These are phyloP conservation scores for Eurois occulta DNA, from an alignment of 2,888 invertebrate genomes.

Conservation along the genomic window DNA sequence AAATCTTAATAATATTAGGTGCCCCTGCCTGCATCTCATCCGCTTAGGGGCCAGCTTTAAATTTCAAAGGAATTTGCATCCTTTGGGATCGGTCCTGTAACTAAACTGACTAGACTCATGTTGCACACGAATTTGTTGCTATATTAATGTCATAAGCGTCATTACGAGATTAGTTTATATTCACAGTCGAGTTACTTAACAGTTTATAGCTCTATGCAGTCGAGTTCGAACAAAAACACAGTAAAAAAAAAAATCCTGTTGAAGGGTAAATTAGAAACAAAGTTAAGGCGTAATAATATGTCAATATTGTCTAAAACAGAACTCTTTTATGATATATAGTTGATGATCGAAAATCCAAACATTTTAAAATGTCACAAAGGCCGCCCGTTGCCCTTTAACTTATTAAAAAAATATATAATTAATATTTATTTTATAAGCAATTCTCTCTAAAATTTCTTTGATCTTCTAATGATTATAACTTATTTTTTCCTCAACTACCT, in stretches of 20 bases:
- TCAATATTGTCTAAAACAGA: not conserved
- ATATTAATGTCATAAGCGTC: not conserved
- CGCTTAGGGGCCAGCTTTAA: constrained; percentile 40
- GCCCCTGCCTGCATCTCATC: constrained; percentile 22
- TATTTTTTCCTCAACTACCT: not conserved
- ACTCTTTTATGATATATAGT: not conserved
- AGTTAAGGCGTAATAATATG: not conserved
- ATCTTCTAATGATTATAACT: not conserved
- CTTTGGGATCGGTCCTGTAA: constrained; percentile 29
- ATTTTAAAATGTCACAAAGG: not conserved
- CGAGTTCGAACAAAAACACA: not conserved
- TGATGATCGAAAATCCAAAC: not conserved
- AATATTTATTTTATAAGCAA: not conserved
- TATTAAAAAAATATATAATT: not conserved
- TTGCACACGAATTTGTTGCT: constrained; percentile 24
- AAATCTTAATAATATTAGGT: constrained; percentile 29
- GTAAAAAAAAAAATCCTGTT: not conserved
- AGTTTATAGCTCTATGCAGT: not conserved
- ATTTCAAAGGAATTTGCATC: constrained; percentile 41
- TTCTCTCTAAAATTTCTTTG: not conserved
- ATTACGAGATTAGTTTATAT: not conserved
- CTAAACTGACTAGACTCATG: constrained; percentile 25
- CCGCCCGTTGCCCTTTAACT: not conserved
- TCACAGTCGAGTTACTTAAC: not conserved
- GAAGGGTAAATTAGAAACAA: not conserved